Evolutionary conservation across 2,797 vertebrate genomes (phyloP).

Genomic region (Hafferia zeledoni): DNA sequence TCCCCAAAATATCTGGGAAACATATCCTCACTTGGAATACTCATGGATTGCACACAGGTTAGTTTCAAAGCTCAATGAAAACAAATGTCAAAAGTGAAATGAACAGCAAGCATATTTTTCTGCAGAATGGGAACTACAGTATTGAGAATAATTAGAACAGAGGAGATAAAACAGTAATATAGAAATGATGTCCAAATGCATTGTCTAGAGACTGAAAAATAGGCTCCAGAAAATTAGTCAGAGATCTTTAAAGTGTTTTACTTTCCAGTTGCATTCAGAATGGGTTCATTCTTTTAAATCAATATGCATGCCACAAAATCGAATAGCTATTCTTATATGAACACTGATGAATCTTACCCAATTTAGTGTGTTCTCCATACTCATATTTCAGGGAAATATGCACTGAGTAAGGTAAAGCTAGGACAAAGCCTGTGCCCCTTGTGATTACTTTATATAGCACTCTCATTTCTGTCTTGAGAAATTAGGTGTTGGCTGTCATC

Average conservation of each 20-base stretch:
- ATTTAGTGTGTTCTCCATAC: neutral
- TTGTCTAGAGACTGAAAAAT: neutral
- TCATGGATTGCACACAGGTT: neutral
- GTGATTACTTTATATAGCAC: neutral
- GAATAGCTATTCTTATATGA: neutral
- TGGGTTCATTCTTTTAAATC: neutral
- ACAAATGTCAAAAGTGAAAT: neutral
- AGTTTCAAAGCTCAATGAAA: neutral
- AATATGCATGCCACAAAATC: neutral
- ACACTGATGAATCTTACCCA: neutral
- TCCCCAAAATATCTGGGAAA: neutral
- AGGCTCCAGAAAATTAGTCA: neutral
- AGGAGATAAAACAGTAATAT: neutral
- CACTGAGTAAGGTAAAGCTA: neutral
- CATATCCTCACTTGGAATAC: neutral
- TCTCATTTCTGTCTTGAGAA: conserved; percentile 23
- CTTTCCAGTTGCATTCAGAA: neutral
- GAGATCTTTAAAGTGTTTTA: neutral
- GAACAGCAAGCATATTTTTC: neutral
- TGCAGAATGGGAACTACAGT: neutral
- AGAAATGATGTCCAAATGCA: neutral
- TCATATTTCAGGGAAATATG: neutral
- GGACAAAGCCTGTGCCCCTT: neutral
- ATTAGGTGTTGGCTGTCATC: neutral
- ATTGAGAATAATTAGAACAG: neutral